Conservation (phyloP, 53 echinoderm and acorn worm genomes). For the Hippasteria phrygiana region DNA sequence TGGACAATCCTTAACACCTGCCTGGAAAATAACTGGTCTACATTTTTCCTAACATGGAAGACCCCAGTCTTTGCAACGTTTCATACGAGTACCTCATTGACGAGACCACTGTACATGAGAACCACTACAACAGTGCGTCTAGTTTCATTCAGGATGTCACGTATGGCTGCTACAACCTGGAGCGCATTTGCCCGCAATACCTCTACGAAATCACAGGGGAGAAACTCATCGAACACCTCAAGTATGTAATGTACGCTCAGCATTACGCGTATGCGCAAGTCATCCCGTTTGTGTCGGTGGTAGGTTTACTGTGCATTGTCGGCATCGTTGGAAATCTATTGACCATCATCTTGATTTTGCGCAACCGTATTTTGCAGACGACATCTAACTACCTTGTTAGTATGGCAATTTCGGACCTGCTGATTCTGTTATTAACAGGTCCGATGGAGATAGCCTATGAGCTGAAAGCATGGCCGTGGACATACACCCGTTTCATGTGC, state of each 20-base stretch:
- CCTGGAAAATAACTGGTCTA: too few species aligned
- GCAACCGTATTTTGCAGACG: constrained; percentile 87
- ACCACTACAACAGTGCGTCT: constrained; percentile 37
- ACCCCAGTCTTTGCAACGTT: constrained; percentile 12
- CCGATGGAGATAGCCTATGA: constrained; percentile 87
- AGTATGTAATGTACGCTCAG: constrained; percentile 42
- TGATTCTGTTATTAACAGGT: constrained; percentile 85
- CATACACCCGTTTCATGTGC: constrained; percentile 85
- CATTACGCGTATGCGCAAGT: constrained; percentile 50
- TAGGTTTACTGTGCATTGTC: constrained; percentile 67
- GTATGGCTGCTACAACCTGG: constrained; percentile 2
- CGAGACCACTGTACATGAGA: neutral
- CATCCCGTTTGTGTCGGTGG: constrained; percentile 80
- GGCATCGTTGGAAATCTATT: constrained; percentile 91
- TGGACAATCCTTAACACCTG: too few species aligned
- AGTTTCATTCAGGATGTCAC: constrained; percentile 28
- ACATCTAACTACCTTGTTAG: constrained; percentile 93
- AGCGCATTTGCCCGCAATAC: constrained; percentile 21
- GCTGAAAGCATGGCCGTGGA: constrained; percentile 90
- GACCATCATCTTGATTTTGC: constrained; percentile 87
- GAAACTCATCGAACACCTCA: constrained; percentile 14
- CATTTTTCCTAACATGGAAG: too few species aligned
- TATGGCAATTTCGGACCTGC: constrained; percentile 90
- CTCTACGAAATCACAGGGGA: constrained; percentile 52
- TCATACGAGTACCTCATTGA: constrained; percentile 29